A percentile compares a stretch with the other conserved stretches of the same genome.
Conservation (phyloP, 2,113 vertebrate genomes). For the Albula goreensis region DNA sequence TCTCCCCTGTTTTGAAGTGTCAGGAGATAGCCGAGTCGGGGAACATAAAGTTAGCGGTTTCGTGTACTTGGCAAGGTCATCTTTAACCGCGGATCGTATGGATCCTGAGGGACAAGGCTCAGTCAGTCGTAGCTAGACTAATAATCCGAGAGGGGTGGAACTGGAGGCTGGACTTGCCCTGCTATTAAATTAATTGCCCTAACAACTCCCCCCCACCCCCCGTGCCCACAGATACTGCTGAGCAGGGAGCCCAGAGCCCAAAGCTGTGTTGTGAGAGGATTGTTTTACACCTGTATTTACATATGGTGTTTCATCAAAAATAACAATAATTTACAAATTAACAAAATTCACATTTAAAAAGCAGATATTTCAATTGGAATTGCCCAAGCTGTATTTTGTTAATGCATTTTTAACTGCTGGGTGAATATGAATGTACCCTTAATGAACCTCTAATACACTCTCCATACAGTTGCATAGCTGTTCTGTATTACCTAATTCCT, state of each 20-base stretch:
- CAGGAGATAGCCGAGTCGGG: constrained; percentile 25
- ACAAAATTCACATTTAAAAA: background rate
- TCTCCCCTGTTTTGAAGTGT: constrained; percentile 41
- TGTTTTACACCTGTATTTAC: background rate
- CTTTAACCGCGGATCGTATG: constrained; percentile 52
- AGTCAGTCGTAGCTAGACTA: constrained; percentile 51
- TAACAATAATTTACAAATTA: background rate
- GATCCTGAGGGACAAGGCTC: constrained; percentile 52
- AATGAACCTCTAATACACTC: background rate
- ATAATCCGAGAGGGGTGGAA: constrained; percentile 47
- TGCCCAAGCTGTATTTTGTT: background rate
- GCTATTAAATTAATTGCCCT: constrained; percentile 56
- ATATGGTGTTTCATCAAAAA: background rate
- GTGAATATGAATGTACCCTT: background rate
- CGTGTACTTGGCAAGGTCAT: constrained; percentile 60
- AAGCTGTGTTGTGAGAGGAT: background rate
- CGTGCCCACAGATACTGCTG: constrained; percentile 10
- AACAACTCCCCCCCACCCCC: constrained; percentile 23
- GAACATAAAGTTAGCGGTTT: constrained; percentile 50
- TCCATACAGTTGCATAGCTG: background rate
- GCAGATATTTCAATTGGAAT: background rate
- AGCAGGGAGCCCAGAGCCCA: background rate
- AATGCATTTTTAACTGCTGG: background rate
- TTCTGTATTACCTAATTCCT: background rate
- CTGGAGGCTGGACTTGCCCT: constrained; percentile 45